phyloP scores from a whole-genome alignment of 2,113 vertebrate species.

The Kryptolebias marmoratus region DNA sequence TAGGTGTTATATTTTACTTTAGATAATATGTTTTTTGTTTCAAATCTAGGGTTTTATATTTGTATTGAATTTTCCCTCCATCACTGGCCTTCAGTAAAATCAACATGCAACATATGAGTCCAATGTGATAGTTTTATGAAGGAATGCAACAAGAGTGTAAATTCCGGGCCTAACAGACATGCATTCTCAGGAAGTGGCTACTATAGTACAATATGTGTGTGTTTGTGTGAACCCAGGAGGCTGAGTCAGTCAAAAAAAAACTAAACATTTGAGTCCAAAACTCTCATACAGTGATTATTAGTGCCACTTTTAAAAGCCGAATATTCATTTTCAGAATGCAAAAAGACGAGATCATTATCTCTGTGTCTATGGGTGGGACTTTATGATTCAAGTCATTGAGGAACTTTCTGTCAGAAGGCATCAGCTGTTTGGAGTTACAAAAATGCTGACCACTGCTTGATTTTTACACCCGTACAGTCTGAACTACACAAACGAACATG shows the following conservation, averaged over 20 bases:
- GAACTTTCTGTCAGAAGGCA: slow-evolving; percentile 58
- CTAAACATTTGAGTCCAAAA: slow-evolving; percentile 17
- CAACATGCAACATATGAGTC: too few species aligned
- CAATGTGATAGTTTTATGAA: slow-evolving; percentile 10
- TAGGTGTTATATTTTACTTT: slow-evolving; percentile 12
- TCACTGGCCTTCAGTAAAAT: slow-evolving; percentile 25
- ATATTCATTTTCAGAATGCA: too few species aligned
- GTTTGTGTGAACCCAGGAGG: not conserved
- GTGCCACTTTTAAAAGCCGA: too few species aligned
- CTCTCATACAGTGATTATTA: too few species aligned
- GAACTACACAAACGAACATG: slow-evolving; percentile 29
- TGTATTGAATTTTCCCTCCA: not conserved
- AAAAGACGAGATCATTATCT: not conserved
- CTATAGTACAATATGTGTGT: too few species aligned
- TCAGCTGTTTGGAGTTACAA: slow-evolving; percentile 41
- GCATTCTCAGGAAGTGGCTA: not conserved
- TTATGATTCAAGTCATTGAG: slow-evolving; percentile 51
- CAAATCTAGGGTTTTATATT: not conserved
- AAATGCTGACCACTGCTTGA: slow-evolving; percentile 31
- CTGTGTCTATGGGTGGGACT: slow-evolving; percentile 3
- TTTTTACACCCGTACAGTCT: slow-evolving; percentile 9
- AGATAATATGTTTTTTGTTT: slow-evolving; percentile 1
- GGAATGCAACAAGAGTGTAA: slow-evolving; percentile 6
- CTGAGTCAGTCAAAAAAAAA: not conserved
- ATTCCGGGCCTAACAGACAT: slow-evolving; percentile 4